Base-by-base conservation (phyloP, 2,113 vertebrate species). In the Vidua chalybeata region DNA sequence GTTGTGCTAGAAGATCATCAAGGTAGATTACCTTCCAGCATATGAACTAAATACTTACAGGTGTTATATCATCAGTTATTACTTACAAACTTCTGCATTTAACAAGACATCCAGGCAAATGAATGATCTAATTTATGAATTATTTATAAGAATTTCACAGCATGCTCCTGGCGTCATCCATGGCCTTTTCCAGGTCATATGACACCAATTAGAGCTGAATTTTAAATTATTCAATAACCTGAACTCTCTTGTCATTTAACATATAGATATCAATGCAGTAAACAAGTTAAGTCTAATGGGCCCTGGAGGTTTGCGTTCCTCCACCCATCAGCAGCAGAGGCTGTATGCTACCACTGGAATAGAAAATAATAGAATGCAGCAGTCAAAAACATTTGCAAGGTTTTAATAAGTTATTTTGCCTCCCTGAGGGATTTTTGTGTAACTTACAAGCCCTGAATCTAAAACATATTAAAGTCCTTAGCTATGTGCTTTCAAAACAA, bases 201-300 rank as follows among this genome's bases (percentile, higher is more conserved):
- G 98, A 98, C 98, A 98, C 98, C 97, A 98, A 98, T 98, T 98
- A 98, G 97, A 98, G 97, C 96, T 97, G 98, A 98, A 98, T 98
- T 98, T 98, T 98, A 98, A 98, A 98, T 98, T 98, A 98, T 98
- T 98, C 98, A 98, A 98, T 98, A 98, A 98, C 96, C 97, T 97
- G 98, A 98, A 98, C 97, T 98, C 98, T 98, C 98, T 97, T 98
- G 97, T 98, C 96, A 97, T 98, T 98, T 98, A 98, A 98, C 98
- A 98, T 98, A 98, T 98, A 98, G 98, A 98, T 98, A 98, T 98
- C 97, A 98, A 98, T 96, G 98, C 97, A 96, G 98, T 98, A 98
- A 98, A 98, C 98, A 98, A 98, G 98, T 98, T 98, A 98, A 98
- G 97, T 97, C 97, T 98, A 98, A 98, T 98, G 97, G 98, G 96